phyloP scores from a whole-genome alignment of 2,797 vertebrate species.

The Anguilla pacifica region DNA sequence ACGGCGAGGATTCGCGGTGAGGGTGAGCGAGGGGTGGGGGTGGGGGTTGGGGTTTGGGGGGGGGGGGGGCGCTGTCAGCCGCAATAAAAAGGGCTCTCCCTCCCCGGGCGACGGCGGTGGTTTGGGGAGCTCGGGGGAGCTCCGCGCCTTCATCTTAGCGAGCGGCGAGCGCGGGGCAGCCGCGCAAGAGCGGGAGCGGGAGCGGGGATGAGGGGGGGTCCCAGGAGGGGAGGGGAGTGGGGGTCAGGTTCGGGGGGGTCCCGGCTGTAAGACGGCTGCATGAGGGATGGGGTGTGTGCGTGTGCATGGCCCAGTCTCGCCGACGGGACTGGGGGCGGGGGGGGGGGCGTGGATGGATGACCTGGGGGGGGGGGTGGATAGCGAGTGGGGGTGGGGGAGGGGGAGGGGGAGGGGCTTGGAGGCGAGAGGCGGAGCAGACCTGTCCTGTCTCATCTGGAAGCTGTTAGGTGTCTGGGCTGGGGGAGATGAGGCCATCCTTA shows the following conservation, averaged over 20 bases:
- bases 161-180: not conserved
- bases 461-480: slow-evolving; percentile 18
- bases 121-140: not conserved
- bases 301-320: not conserved
- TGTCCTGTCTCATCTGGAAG: slow-evolving; percentile 33
- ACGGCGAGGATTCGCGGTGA: not conserved
- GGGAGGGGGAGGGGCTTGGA: not conserved
- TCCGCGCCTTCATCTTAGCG: slow-evolving; percentile 7
- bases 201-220: no score
- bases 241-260: no score
- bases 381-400: not conserved
- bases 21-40: no score
- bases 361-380: not conserved
- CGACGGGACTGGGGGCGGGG: not conserved
- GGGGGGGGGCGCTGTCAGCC: slow-evolving; percentile 10
- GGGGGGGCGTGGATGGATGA: not conserved
- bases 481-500: slow-evolving; percentile 4
- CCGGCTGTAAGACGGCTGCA: not conserved
- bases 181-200: not conserved
- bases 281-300: not conserved
- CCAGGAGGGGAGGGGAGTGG: not conserved
- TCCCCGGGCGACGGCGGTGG: not conserved
- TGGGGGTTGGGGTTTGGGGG: not conserved
- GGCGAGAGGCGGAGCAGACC: not conserved
- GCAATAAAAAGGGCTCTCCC: no score